These are phyloP conservation scores for Pseudonaja textilis DNA, from an alignment of 2,113 vertebrate genomes.

Conservation along the genomic window DNA sequence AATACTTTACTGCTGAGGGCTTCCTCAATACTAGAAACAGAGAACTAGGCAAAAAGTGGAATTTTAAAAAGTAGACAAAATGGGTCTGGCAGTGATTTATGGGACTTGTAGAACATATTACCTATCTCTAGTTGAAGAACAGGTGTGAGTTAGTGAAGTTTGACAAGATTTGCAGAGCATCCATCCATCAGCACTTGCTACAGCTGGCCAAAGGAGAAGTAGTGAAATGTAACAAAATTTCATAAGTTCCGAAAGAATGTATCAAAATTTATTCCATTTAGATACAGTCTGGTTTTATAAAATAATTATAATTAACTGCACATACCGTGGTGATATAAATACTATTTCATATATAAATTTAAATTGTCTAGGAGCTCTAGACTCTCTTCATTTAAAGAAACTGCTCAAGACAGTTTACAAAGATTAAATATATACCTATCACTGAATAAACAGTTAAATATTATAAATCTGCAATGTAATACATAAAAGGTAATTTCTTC, in stretches of 20 bases:
- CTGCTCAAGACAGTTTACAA: neutral
- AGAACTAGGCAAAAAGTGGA: neutral
- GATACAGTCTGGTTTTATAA: neutral
- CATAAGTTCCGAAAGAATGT: neutral
- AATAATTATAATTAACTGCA: neutral
- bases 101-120: slow-evolving; percentile 9
- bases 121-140: neutral
- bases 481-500: neutral
- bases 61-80: neutral
- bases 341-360: neutral
- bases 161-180: slow-evolving; percentile 6
- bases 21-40: neutral
- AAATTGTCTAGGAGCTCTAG: neutral
- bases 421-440: neutral
- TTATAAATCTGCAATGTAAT: neutral
- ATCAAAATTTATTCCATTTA: neutral
- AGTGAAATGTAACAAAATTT: slow-evolving; percentile 13
- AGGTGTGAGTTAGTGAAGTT: slow-evolving; percentile 29
- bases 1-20: neutral
- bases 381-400: neutral
- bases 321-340: neutral
- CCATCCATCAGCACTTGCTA: slow-evolving; percentile 9
- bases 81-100: slow-evolving; percentile 1
- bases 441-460: neutral
- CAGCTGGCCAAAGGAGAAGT: slow-evolving; percentile 19